A percentile compares a stretch with the other conserved stretches of the same genome.
Evolutionary conservation across 2,888 invertebrate genomes (phyloP).

Genomic region (Megamerina dolium): DNA sequence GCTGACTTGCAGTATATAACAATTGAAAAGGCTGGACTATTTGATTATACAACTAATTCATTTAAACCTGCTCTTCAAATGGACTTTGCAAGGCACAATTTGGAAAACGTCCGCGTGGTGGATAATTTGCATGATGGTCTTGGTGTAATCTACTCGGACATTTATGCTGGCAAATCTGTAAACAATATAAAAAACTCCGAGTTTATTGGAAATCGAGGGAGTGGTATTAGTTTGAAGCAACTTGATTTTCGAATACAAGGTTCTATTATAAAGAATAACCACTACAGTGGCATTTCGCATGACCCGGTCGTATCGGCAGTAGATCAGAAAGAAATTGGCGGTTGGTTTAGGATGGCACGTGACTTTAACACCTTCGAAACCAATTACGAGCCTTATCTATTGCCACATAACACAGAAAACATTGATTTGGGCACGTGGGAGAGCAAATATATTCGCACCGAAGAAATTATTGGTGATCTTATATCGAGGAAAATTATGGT

Average conservation of each 20-base stretch:
- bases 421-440: slow-evolving; percentile 65
- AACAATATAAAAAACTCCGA: slow-evolving; percentile 79
- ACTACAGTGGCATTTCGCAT: slow-evolving; percentile 82
- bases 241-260: slow-evolving; percentile 75
- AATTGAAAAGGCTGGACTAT: slow-evolving; percentile 85
- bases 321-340: slow-evolving; percentile 85
- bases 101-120: slow-evolving; percentile 72
- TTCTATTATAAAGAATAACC: slow-evolving; percentile 75
- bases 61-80: slow-evolving; percentile 88
- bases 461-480: slow-evolving; percentile 57
- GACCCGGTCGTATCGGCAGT: slow-evolving; percentile 78
- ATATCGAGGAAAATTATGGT: slow-evolving; percentile 57
- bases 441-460: slow-evolving; percentile 74
- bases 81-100: slow-evolving; percentile 74
- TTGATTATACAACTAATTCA: slow-evolving; percentile 83
- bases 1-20: slow-evolving; percentile 82
- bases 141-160: slow-evolving; percentile 89
- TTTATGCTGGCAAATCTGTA: slow-evolving; percentile 77
- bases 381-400: slow-evolving; percentile 65
- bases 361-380: slow-evolving; percentile 63
- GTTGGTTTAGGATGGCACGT: slow-evolving; percentile 76
- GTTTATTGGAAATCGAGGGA: slow-evolving; percentile 76
- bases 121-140: slow-evolving; percentile 91
- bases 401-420: slow-evolving; percentile 59
- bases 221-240: slow-evolving; percentile 85